These are phyloP conservation scores for Mionectes macconnelli DNA, from an alignment of 2,113 vertebrate species.

Conservation along the genomic window DNA sequence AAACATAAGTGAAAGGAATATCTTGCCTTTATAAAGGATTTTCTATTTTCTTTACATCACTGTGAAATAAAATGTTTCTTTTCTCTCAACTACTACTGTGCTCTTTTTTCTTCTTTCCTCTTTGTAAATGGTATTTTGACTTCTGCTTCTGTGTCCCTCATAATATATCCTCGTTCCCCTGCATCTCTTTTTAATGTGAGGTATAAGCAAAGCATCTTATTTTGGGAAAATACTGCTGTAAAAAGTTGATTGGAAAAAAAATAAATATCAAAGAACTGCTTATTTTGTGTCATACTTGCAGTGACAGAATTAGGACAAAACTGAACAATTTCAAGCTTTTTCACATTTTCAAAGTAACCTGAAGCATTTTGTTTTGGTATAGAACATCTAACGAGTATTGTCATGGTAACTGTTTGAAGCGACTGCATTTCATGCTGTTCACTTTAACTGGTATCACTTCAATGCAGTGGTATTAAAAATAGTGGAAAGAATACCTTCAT, in stretches of 20 bases:
- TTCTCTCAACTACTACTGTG: background rate
- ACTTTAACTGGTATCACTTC: background rate
- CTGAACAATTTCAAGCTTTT: background rate
- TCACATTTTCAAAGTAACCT: conserved; percentile 48
- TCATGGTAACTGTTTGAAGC: conserved; percentile 34
- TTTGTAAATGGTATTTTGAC: background rate
- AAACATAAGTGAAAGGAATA: background rate
- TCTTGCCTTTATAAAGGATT: background rate
- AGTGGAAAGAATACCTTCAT: background rate
- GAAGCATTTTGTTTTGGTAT: conserved; percentile 50
- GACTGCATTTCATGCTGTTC: background rate
- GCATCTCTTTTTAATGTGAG: background rate
- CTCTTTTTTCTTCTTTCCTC: background rate
- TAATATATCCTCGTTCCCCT: background rate
- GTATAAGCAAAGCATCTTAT: conserved; percentile 12
- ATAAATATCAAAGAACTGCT: conserved; percentile 6
- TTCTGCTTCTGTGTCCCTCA: background rate
- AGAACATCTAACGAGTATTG: conserved; percentile 33
- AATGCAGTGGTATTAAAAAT: conserved; percentile 27
- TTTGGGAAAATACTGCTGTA: conserved; percentile 27
- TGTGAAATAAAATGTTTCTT: background rate
- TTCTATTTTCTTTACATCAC: background rate
- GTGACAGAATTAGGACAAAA: conserved; percentile 60
- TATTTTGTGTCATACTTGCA: background rate
- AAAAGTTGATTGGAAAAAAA: background rate